Percentiles rank a stretch among this genome's conserved stretches.
Evolutionary conservation across 2,888 invertebrate species (phyloP).

Genomic region (Platycnemis pennipes): DNA sequence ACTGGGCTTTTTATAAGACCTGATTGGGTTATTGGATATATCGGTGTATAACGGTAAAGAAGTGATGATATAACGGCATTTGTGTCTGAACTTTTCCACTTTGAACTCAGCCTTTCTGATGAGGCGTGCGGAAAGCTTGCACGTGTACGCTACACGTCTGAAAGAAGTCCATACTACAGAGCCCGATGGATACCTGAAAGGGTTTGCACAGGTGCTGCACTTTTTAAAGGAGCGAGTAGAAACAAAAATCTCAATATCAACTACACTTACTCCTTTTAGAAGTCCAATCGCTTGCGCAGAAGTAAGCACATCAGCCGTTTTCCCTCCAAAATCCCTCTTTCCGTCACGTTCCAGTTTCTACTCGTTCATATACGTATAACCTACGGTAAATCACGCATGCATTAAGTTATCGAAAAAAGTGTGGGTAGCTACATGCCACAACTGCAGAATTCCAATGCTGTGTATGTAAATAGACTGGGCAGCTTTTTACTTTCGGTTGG

Average conservation of each 20-base stretch:
- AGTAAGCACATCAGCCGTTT: neutral
- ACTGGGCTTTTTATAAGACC: no score
- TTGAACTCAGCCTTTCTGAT: neutral
- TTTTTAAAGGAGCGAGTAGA: no score
- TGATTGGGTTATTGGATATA: neutral
- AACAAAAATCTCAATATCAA: no score
- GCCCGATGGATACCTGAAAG: neutral
- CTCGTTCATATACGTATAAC: neutral
- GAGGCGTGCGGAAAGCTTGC: neutral
- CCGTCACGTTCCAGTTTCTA: neutral
- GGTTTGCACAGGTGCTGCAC: neutral
- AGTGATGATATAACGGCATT: neutral
- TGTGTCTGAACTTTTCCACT: neutral
- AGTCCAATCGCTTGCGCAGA: no score
- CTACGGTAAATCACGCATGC: neutral
- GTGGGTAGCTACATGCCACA: neutral
- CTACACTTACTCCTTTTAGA: no score
- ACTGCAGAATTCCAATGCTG: neutral
- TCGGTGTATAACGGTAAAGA: neutral
- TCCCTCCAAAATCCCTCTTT: neutral
- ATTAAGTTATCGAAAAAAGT: neutral
- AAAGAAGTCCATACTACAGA: neutral
- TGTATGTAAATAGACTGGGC: neutral
- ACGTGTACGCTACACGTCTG: neutral
- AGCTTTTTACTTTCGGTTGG: neutral